Base-by-base conservation (phyloP, 2,113 vertebrate species). In the Hucho hucho region DNA sequence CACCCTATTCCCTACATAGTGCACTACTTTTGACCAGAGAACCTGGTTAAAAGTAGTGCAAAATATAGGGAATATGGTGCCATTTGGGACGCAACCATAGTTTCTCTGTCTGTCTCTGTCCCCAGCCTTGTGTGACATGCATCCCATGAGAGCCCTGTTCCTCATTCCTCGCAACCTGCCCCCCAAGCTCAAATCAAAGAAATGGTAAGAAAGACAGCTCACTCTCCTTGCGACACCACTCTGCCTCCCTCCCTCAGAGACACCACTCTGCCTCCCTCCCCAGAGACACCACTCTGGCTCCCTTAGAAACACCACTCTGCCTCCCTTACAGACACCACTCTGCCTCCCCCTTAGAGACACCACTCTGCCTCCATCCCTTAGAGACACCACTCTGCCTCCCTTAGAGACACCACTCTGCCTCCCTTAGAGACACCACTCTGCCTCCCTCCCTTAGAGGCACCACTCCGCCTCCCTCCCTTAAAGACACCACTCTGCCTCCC, bases 181-280 rank as follows among this genome's bases (percentile, higher is more conserved):
- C 18, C 97, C 97, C 3, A 97, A 94, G 85, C 79, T 98, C 70
- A 98, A 98, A 91, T 97, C 96, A 87, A 95, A 94, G 80, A 97
- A 97, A 92, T 98, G 97, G 97, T 97, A 94, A 94, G 59, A 47
- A 53, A 66, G 65, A 14, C 37, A 43, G 37, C 37, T 43, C 37
- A 11, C 32, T 77, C 96, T 7, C 90, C 97, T 76, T 97, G 96
- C 83, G 96, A 98, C 81, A 97, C 9, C 37, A 43, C 9, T 43
- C 37, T 97, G 95, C 96, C 97, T 81, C 96, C 95, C 97, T 81
- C 96, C 96, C 16, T 95, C 97, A 96, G 96, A 96, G 89, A 96
- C 96, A 0, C 94, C 97, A 75, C 97, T 97, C 78, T 90, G 97
- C 84, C 97, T 97, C 87, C 83, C 97, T 97, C 87, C 95, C 96